Conservation (phyloP, 2,888 invertebrate genomes). For the Rotaria magnacalcarata region DNA sequence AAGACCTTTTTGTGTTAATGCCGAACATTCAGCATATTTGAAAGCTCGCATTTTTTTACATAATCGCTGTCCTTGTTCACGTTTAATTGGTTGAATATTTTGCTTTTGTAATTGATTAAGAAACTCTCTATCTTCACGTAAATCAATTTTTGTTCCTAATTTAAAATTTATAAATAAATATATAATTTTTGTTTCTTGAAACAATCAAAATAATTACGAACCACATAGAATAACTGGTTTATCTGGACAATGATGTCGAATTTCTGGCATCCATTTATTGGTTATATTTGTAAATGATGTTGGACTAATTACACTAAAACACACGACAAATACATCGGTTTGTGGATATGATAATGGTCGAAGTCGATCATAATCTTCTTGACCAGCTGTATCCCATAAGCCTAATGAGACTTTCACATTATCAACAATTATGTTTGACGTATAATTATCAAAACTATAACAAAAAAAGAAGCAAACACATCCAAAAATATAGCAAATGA, state of each 20-base stretch:
- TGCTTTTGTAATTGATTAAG: conserved; percentile 39
- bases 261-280: conserved; percentile 99
- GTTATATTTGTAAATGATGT: conserved; percentile 98
- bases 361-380: conserved; percentile 92
- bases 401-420: conserved; percentile 92
- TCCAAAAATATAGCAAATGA: too few relatives aligned
- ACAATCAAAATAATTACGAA: conserved; percentile 60
- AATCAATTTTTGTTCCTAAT: conserved; percentile 74
- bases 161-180: conserved; percentile 32
- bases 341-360: conserved; percentile 92
- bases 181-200: too few relatives aligned
- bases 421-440: conserved; percentile 96
- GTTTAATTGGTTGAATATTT: conserved; percentile 79
- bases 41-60: conserved; percentile 96
- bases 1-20: conserved; percentile 91
- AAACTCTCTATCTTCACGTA: conserved; percentile 85
- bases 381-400: conserved; percentile 97
- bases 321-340: conserved; percentile 98
- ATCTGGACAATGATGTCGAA: conserved; percentile 98
- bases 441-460: conserved; percentile 91
- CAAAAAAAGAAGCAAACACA: not conserved
- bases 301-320: conserved; percentile 97
- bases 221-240: conserved; percentile 97
- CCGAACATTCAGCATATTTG: conserved; percentile 98
- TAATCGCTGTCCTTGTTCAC: conserved; percentile 95